Conservation (phyloP, 2,113 vertebrate genomes). For the Steatornis caripensis region DNA sequence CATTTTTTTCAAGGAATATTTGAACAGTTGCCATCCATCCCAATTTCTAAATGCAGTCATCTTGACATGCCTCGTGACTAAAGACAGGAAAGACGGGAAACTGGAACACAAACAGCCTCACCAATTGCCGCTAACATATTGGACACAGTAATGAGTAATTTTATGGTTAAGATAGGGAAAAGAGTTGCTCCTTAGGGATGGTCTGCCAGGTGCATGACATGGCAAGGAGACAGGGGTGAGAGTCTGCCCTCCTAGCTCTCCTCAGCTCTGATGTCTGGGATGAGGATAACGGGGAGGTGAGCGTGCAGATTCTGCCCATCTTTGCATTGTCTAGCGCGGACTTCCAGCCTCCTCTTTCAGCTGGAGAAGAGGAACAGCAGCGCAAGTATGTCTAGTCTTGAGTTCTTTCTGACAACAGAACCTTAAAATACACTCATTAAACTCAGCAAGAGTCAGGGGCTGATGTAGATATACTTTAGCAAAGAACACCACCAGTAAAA, state of each 20-base stretch:
- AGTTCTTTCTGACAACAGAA: not conserved
- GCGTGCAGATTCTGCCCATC: not conserved
- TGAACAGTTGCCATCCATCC: slow-evolving; percentile 1
- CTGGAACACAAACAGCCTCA: not conserved
- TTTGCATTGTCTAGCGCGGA: not conserved
- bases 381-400: rapidly evolving
- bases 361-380: not conserved
- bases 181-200: not conserved
- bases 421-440: not conserved
- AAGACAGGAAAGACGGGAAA: not conserved
- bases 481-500: not conserved
- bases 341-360: not conserved
- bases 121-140: not conserved
- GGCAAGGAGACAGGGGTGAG: not conserved
- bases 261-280: not conserved
- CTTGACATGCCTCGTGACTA: not conserved
- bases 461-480: not conserved
- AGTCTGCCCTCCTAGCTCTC: not conserved
- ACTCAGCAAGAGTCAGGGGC: not conserved
- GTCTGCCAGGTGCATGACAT: not conserved
- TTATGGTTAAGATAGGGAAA: not conserved
- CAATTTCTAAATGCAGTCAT: not conserved
- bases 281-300: not conserved
- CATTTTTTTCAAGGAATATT: slow-evolving; percentile 11
- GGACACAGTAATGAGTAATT: not conserved